Evolutionary conservation across 1,140 invertebrate genomes (phyloP).

Genomic region (Sycobia sp.): DNA sequence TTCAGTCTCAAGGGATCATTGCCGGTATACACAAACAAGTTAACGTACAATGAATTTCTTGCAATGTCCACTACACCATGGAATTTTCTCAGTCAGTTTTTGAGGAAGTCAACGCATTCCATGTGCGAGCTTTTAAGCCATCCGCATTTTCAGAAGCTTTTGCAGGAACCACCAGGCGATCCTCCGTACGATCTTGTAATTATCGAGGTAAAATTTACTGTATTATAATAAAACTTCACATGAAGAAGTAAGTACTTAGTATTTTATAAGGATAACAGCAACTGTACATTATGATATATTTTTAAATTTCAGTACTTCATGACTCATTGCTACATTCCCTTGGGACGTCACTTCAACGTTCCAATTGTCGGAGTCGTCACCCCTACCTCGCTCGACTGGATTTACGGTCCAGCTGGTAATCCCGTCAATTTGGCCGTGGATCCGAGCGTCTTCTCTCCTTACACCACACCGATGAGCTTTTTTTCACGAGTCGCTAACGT

Average conservation of each 20-base stretch:
- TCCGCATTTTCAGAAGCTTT: conserved; percentile 36
- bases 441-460: conserved; percentile 56
- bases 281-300: too few relatives aligned
- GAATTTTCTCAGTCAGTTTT: background rate
- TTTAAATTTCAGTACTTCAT: conserved; percentile 47
- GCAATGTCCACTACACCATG: background rate
- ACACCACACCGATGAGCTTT: conserved; percentile 66
- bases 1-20: conserved; percentile 40
- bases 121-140: conserved; percentile 37
- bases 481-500: conserved; percentile 61
- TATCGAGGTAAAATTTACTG: conserved; percentile 39
- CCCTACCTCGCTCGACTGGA: conserved; percentile 64
- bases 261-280: too few relatives aligned
- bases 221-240: too few relatives aligned
- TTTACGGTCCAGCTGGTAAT: conserved; percentile 65
- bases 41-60: conserved; percentile 22
- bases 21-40: conserved; percentile 24
- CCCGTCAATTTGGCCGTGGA: conserved; percentile 63
- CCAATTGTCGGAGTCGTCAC: conserved; percentile 64
- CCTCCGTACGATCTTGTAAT: conserved; percentile 39
- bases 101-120: background rate
- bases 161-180: conserved; percentile 35
- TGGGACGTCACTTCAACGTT: conserved; percentile 64
- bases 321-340: conserved; percentile 60
- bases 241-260: too few relatives aligned